Base-by-base conservation (phyloP, 2,797 vertebrate species). In the Pampus argenteus region DNA sequence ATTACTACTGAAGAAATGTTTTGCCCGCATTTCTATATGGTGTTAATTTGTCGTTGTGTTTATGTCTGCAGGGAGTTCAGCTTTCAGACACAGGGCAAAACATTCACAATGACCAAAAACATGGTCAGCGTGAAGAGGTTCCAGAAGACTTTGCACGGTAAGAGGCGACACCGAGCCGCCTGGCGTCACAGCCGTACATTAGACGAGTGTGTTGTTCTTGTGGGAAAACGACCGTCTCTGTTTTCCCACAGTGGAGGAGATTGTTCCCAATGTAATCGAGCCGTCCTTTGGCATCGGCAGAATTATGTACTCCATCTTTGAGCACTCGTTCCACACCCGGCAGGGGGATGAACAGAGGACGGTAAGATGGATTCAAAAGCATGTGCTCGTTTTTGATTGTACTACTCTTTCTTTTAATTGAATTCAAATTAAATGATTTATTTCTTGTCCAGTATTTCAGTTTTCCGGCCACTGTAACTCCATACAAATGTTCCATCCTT, bases 251-350 rank as follows among this genome's bases (percentile, higher is more conserved):
- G 97, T 98, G 88, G 96, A 97, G 89, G 96, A 98, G 88, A 94
- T 98, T 6, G 71, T 97, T 75, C 97, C 97, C 1, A 97, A 96
- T 79, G 97, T 97, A 55, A 97, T 98, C 9, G 96, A 98, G 60
- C 97, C 97, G 26, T 98, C 97, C 2, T 97, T 98, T 70, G 97
- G 97, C 65, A 95, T 98, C 4, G 97, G 97, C 5, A 94, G 97
- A 83, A 97, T 98, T 92, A 96, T 97, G 97, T 97, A 98, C 83
- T 96, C 95, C 0, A 95, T 98, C 74, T 95, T 98, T 22, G 96
- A 98, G 66, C 97, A 97, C 82, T 97, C 96, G 4, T 97, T 97
- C 94, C 93, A 90, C 3, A 84, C 96, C 73, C 93, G 97, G 17
- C 93, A 95, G 47, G 97, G 95, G 20, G 96, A 98, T 0, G 96